These are phyloP conservation scores for Caenorhabditis brenneri DNA, from an alignment of 1,140 invertebrate genomes.

Conservation along the genomic window DNA sequence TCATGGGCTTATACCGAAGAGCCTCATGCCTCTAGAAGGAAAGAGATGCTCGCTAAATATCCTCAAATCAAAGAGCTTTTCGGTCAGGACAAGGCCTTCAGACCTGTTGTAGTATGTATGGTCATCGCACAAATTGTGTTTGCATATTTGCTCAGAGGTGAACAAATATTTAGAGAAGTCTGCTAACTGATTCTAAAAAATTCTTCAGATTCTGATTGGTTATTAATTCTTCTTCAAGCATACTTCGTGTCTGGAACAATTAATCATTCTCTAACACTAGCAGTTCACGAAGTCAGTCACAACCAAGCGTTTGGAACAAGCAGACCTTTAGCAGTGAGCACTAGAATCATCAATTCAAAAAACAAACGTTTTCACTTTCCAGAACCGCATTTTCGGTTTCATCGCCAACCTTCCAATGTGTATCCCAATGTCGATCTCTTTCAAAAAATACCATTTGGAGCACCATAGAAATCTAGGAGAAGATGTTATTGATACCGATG, in stretches of 20 bases:
- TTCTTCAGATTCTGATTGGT: constrained; percentile 67
- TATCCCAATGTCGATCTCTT: constrained; percentile 91
- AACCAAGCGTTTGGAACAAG: constrained; percentile 94
- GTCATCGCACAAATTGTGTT: constrained; percentile 68
- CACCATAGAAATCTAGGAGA: constrained; percentile 84
- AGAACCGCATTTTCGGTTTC: constrained; percentile 82
- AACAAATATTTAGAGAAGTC: too few species aligned
- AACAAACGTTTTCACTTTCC: background rate
- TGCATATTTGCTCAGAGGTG: constrained; percentile 66
- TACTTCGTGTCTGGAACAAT: constrained; percentile 73
- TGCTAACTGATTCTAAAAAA: too few species aligned
- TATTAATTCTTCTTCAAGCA: constrained; percentile 65
- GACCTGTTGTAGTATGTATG: constrained; percentile 69
- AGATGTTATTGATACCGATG: constrained; percentile 91
- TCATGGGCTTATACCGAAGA: constrained; percentile 96
- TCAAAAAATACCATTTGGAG: constrained; percentile 97
- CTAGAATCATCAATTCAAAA: background rate
- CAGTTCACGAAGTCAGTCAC: constrained; percentile 95
- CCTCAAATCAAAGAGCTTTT: constrained; percentile 70
- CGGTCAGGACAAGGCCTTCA: constrained; percentile 65
- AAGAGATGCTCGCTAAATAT: constrained; percentile 76
- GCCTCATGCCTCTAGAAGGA: constrained; percentile 84
- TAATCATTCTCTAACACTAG: constrained; percentile 95
- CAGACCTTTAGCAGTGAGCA: constrained; percentile 74
- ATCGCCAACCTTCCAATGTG: constrained; percentile 97